These are phyloP conservation scores for Paedocypris micromegethes DNA, from an alignment of 2,797 vertebrate genomes.

Conservation along the genomic window DNA sequence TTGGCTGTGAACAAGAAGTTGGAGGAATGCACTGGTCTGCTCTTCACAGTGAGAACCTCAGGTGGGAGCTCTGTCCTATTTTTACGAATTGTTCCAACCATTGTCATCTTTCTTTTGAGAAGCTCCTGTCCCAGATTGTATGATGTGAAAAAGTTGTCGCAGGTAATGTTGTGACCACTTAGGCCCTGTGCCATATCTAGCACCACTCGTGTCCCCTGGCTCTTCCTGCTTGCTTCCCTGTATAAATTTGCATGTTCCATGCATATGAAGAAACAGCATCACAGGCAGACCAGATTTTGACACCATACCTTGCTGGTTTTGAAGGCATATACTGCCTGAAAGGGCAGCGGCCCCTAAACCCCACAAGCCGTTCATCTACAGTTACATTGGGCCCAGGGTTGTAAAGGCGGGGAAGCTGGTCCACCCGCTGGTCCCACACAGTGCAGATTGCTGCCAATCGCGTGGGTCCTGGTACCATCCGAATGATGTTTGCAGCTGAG, in stretches of 20 bases:
- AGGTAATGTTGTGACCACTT: conserved; percentile 33
- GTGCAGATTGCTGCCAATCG: conserved; percentile 26
- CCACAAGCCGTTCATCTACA: conserved; percentile 32
- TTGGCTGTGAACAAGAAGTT: conserved; percentile 31
- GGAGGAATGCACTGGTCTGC: conserved; percentile 2
- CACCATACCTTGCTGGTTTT: conserved; percentile 33
- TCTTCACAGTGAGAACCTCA: background rate
- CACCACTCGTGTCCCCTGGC: conserved; percentile 20
- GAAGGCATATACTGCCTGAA: conserved; percentile 40
- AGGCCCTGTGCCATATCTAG: conserved; percentile 37
- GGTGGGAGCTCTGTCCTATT: conserved; percentile 31
- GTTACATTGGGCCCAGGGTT: conserved; percentile 34
- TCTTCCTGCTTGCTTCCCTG: conserved; percentile 36
- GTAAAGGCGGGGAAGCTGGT: conserved; percentile 20
- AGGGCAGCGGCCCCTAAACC: conserved; percentile 37
- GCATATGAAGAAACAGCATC: conserved; percentile 31
- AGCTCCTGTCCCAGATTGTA: conserved; percentile 19
- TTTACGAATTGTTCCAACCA: conserved; percentile 12
- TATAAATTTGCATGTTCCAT: conserved; percentile 47
- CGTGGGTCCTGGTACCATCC: too few relatives aligned
- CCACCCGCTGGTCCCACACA: conserved; percentile 33
- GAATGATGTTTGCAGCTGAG: too few relatives aligned
- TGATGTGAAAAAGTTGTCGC: conserved; percentile 25
- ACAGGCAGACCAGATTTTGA: conserved; percentile 34
- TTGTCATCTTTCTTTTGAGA: conserved; percentile 21